Evolutionary conservation across 2,888 invertebrate genomes (phyloP).

Genomic region (Eupelmus urozonus): DNA sequence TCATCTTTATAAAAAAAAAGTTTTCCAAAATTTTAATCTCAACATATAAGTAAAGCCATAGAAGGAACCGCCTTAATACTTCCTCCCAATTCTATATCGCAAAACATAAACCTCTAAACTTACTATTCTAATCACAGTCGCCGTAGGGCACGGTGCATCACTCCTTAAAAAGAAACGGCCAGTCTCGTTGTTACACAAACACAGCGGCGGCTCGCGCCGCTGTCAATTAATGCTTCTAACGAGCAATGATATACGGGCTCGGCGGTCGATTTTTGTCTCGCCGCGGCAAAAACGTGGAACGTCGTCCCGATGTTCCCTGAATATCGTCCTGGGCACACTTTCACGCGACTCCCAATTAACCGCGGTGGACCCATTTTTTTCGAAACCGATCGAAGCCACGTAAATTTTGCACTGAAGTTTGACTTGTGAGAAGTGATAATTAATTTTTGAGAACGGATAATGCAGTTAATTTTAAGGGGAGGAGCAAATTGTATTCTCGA

Average conservation of each 20-base stretch:
- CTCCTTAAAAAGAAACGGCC: background rate
- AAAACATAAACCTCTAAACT: background rate
- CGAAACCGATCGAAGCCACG: too few relatives aligned
- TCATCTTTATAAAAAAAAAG: too few relatives aligned
- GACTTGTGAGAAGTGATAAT: too few relatives aligned
- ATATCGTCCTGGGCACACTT: background rate
- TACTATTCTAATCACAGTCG: conserved; percentile 26
- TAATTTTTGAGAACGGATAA: background rate
- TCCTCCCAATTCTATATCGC: background rate
- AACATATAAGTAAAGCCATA: too few relatives aligned
- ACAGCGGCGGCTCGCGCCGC: background rate
- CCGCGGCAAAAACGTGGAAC: too few relatives aligned
- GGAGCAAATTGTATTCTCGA: too few relatives aligned
- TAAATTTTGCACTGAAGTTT: too few relatives aligned
- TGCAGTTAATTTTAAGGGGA: background rate
- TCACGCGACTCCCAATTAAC: conserved; percentile 36
- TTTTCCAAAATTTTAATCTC: too few relatives aligned
- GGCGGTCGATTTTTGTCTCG: conserved; percentile 21
- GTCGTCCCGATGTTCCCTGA: too few relatives aligned
- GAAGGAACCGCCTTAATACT: too few relatives aligned
- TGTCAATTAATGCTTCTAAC: conserved; percentile 58
- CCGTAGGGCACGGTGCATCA: background rate
- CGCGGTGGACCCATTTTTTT: background rate
- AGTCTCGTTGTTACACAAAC: conserved; percentile 5
- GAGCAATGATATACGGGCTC: conserved; percentile 54